Evolutionary conservation across 2,797 vertebrate genomes (phyloP).

Genomic region (Chaunax sp.): DNA sequence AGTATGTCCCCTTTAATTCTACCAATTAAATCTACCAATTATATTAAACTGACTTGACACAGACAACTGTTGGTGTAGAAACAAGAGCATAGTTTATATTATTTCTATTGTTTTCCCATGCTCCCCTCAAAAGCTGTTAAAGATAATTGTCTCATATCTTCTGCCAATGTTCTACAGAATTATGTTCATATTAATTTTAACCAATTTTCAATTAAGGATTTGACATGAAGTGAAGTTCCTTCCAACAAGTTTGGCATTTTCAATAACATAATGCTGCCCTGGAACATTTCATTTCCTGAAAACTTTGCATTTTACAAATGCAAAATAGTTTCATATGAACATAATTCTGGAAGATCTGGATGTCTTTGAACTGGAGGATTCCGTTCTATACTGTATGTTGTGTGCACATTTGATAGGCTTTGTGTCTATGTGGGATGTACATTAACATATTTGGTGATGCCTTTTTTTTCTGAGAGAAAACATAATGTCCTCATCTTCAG

Average conservation of each 20-base stretch:
- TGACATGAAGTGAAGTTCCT: neutral
- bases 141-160: constrained; percentile 9
- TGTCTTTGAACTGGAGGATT: constrained; percentile 6
- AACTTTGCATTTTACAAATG: neutral
- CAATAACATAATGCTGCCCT: neutral
- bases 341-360: neutral
- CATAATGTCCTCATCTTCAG: neutral
- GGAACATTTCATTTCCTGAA: too few relatives aligned
- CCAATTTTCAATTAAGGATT: neutral
- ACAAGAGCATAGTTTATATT: neutral
- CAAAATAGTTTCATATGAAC: constrained; percentile 13
- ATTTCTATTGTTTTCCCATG: neutral
- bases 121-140: constrained; percentile 13
- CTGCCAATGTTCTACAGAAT: constrained; percentile 2
- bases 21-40: neutral
- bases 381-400: neutral
- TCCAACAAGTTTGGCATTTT: neutral
- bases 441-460: neutral
- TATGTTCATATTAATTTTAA: constrained; percentile 25
- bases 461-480: constrained; percentile 12
- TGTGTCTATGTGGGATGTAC: constrained; percentile 1
- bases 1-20: too few relatives aligned
- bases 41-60: neutral
- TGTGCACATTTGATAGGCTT: constrained; percentile 4
- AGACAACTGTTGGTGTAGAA: neutral